Conservation (phyloP, 1,140 invertebrate genomes). For the Tetraneura akinire region DNA sequence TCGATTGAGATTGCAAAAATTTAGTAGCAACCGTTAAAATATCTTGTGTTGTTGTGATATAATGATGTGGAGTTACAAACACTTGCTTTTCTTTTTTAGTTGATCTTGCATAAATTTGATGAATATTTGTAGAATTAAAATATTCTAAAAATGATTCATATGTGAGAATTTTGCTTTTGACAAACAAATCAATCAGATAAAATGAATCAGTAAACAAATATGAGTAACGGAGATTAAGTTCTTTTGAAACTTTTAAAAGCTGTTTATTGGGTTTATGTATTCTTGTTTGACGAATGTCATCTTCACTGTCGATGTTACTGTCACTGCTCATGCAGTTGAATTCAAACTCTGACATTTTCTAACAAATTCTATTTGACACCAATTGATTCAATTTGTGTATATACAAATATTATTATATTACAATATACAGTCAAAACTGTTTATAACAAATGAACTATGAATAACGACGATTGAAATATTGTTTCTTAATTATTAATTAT, state of each 20-base stretch:
- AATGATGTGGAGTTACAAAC: constrained; percentile 16
- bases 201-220: constrained; percentile 10
- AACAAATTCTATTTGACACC: too few relatives aligned
- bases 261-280: neutral
- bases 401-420: too few relatives aligned
- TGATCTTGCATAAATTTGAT: constrained; percentile 17
- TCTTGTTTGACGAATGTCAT: neutral
- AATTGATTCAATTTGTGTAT: too few relatives aligned
- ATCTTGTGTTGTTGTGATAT: constrained; percentile 5
- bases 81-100: neutral
- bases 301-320: too few relatives aligned
- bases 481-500: too few relatives aligned
- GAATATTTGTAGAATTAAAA: neutral
- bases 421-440: too few relatives aligned
- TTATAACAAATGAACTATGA: too few relatives aligned
- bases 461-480: too few relatives aligned
- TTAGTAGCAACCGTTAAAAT: neutral
- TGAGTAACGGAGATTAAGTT: constrained; percentile 12
- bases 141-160: neutral
- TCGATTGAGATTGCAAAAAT: constrained; percentile 27
- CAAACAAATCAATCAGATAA: constrained; percentile 10
- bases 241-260: neutral
- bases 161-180: neutral
- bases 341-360: constrained; percentile 41
- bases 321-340: neutral